A percentile compares a stretch with the other conserved stretches of the same genome.
phyloP scores from a whole-genome alignment of 2,888 invertebrate species.

The Rhynchonema sp. region DNA sequence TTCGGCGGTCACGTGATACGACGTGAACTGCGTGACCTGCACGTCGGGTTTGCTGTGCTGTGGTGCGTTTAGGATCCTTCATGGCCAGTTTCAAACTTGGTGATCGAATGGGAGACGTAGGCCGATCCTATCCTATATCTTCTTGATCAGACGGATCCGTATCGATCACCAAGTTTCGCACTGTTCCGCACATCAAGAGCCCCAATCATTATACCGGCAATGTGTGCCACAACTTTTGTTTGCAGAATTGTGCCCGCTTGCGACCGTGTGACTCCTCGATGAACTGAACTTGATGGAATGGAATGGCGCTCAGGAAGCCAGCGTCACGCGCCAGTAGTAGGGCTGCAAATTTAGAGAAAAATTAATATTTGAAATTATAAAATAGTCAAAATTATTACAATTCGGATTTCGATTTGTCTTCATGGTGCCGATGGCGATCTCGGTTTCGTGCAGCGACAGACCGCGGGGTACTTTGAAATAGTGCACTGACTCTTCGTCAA shows the following conservation, averaged over 20 bases:
- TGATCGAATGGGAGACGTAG: no score
- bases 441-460: background rate
- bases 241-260: background rate
- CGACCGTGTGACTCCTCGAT: background rate
- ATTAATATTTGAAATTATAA: background rate
- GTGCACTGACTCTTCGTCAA: background rate
- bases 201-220: background rate
- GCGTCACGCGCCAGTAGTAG: background rate
- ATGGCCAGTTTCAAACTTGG: no score
- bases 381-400: background rate
- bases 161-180: no score
- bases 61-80: no score
- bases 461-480: background rate
- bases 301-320: background rate
- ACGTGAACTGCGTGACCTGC: background rate
- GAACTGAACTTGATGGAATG: conserved; percentile 2
- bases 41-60: no score
- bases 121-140: no score
- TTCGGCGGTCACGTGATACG: background rate
- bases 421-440: background rate
- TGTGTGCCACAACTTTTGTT: background rate
- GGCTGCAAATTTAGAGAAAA: background rate
- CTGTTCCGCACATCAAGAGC: no score
- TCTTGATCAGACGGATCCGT: no score
- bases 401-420: background rate